Evolutionary conservation across 2,113 vertebrate genomes (phyloP), one percentile per base, ranked within the genome.

Genomic region (Aplodontia rufa): DNA sequence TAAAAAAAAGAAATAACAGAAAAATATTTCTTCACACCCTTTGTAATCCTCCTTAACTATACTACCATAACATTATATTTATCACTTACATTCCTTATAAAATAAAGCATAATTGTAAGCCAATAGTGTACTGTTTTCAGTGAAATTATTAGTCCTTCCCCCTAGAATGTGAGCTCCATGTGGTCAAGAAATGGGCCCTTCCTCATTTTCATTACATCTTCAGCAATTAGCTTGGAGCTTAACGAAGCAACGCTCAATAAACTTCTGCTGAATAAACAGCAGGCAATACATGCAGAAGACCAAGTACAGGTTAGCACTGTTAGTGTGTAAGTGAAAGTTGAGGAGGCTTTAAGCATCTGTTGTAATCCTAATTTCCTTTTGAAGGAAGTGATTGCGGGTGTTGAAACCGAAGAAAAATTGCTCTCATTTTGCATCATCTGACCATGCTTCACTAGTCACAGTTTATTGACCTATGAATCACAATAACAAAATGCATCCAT

Each of bases 381-480:
- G 62, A 91, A 24, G 47, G 75, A 75, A 76, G 22, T 28, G 3
- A 37, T 64, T 45, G 42, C 37, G 58, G 26, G 10, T 51, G 12
- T n/a, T 91, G 94, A 89, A 90, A 91, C 9, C 42, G 47, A 82
- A 93, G 83, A 95, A 91, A 85, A 81, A 91, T 51, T 62, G 10
- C 28, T 96, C 58, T 94, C 60, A 93, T 94, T 94, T 91, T 85
- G 68, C 7, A 47, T 85, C 83, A 40, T 16, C 35, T 71, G 40
- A 72, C 64, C 42, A 60, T 60, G 71, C 45, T 53, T 84, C 60
- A 49, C 60, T 37, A 51, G 26, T 78, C 35, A 79, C 53, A 85
- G 53, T 24, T 81, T 91, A 90, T 62, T 92, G 92, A 79, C 69
- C 85, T 53, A 80, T 93, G 72, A n/a, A 87, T 93, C 92, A 94